Base-by-base conservation (phyloP, 2,797 vertebrate genomes). In the Coendou prehensilis region DNA sequence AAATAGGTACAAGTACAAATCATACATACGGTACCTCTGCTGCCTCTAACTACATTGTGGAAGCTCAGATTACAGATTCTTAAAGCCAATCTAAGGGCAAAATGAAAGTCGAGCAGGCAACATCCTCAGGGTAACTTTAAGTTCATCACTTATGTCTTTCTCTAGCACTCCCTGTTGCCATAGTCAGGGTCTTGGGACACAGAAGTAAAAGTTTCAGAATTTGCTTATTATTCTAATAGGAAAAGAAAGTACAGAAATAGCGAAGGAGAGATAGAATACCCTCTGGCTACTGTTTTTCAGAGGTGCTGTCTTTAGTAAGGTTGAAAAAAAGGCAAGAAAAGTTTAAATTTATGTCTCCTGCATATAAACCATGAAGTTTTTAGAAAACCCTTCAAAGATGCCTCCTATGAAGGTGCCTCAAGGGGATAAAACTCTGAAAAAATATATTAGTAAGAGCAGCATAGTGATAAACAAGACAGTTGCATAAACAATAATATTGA, bases 1-100 rank as follows among this genome's bases (percentile, higher is more conserved):
- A 96, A 97, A 95, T 54, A 98, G 64, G 91, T 96, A 92, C 85
- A 95, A 97, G 89, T 81, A 97, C 92, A 97, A 92, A 91, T 96
- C 92, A 89, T 2, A 69, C 86, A 57, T 30, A 75, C 7, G 33
- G 26, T 64, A 63, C 45, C 67, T 95, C 90, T 97, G 95, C 33
- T 75, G 69, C 23, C 91, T 95, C 88, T 93, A 75, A 63, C 87
- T 96, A 41, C 92, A 91, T 96, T 79, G 59, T 37, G 9, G 59
- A 95, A 95, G 82, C 0, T 1, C 6, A 47, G 2, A 37, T n/a
- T 96, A 23, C 5, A 93, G 79, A 94, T 54, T 93, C 30, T 52
- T 75, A 87, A 97, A 96, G 67, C 84, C 90, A 96, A 83, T 78
- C 67, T 92, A 56, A 92, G 76, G 61, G 92, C 75, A 95, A 95